A percentile compares a stretch with the other conserved stretches of the same genome.
Conservation (phyloP, 2,888 invertebrate genomes). For the Abrostola triplasia region DNA sequence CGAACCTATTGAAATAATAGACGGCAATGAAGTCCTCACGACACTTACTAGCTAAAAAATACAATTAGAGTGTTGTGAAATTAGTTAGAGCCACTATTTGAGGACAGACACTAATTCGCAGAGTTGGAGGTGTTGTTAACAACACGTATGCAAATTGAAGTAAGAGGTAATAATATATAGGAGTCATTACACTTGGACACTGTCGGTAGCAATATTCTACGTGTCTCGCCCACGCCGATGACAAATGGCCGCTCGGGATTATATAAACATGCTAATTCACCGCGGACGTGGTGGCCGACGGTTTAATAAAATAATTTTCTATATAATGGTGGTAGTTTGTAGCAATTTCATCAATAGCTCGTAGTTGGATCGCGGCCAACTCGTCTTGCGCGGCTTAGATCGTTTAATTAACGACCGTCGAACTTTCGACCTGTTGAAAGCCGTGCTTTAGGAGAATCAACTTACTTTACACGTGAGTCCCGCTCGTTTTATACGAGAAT, state of each 20-base stretch:
- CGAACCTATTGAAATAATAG: constrained; percentile 75
- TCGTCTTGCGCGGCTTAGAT: constrained; percentile 81
- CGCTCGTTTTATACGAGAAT: constrained; percentile 69
- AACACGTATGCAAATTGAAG: constrained; percentile 69
- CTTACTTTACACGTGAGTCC: constrained; percentile 75
- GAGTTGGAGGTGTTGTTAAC: constrained; percentile 65
- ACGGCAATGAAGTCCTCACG: constrained; percentile 80
- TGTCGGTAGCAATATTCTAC: constrained; percentile 58
- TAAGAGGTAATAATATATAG: constrained; percentile 66
- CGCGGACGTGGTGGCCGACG: constrained; percentile 61
- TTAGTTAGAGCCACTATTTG: constrained; percentile 74
- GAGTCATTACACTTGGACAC: constrained; percentile 37
- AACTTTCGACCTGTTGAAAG: constrained; percentile 88
- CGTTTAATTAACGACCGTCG: constrained; percentile 87
- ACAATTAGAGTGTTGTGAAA: constrained; percentile 75
- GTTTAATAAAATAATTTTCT: constrained; percentile 74
- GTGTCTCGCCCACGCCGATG: constrained; percentile 66
- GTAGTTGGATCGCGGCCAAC: constrained; percentile 79
- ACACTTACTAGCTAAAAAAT: constrained; percentile 68
- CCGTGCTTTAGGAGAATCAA: constrained; percentile 78
- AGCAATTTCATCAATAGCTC: constrained; percentile 83
- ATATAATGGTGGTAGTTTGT: constrained; percentile 74
- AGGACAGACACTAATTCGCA: constrained; percentile 68
- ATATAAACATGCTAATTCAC: constrained; percentile 75
- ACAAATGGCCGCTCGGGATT: constrained; percentile 69